Base-by-base conservation (phyloP, 2,113 vertebrate genomes). In the Varanus salvator region DNA sequence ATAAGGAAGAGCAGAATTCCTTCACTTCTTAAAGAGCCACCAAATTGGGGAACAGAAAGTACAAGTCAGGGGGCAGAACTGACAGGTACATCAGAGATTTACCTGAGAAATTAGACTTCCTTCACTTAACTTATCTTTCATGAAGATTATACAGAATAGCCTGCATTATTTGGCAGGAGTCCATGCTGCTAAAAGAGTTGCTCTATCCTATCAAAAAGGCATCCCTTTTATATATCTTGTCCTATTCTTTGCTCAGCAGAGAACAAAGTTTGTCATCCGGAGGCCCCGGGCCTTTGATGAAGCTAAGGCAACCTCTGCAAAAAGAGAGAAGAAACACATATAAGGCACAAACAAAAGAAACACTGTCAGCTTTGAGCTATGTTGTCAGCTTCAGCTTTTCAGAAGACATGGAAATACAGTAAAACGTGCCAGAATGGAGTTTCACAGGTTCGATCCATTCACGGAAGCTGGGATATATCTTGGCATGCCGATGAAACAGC, bases 401-500 rank as follows among this genome's bases (percentile, higher is more conserved):
- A 87, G 91, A 87, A 89, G 90, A 91, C 44, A 83, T 86, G 64
- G 23, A 84, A 44, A 17, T 0, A 7, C 94, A 93, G 88, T 90
- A 96, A 95, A 68, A 91, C 8, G 94, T 91, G 93, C 89, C 88
- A 93, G 95, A 92, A 93, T 93, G 89, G 90, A 93, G 93, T 91
- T 96, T 92, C 95, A 94, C 19, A 7, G 88, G 87, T 94, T 95
- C 92, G 93, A 38, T 88, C 72, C 25, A 90, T 83, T 94, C 93
- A 19, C 68, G 80, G 93, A 95, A 94, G 77, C 94, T 72, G 91
- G 69, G 93, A 94, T 91, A 92, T 80, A 92, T 92, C 91, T 93
- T 91, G 93, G 94, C 89, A 72, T 80, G 88, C 80, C 93, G 97
- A 97, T 96, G 96, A 97, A 97, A 96, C 94, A 19, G 54, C n/a